A percentile compares a stretch with the other conserved stretches of the same genome.
Conservation (phyloP, 2,888 invertebrate genomes). For the Micoletzkya japonica region DNA sequence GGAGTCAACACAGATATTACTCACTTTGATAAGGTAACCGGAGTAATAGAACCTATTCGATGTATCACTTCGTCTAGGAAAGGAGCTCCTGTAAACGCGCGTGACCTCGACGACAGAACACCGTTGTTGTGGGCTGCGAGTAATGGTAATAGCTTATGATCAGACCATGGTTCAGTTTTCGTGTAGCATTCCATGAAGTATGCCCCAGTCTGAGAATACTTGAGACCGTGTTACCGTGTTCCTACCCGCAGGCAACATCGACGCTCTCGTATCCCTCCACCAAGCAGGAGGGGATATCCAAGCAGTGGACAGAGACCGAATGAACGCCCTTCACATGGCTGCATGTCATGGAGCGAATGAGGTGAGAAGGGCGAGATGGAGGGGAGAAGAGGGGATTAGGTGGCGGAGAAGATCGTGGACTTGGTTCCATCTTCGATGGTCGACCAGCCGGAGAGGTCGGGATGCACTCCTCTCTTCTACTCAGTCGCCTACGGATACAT, state of each 20-base stretch:
- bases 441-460: slow-evolving; percentile 39
- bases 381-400: slow-evolving; percentile 14
- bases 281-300: slow-evolving; percentile 83
- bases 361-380: slow-evolving; percentile 67
- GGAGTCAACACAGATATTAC: slow-evolving; percentile 44
- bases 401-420: slow-evolving; percentile 38
- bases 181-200: too few relatives aligned
- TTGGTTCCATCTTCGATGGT: slow-evolving; percentile 32
- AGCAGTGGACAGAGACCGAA: slow-evolving; percentile 85
- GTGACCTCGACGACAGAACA: slow-evolving; percentile 88
- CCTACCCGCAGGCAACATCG: slow-evolving; percentile 78
- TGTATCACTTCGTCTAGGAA: slow-evolving; percentile 28
- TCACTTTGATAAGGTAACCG: slow-evolving; percentile 39
- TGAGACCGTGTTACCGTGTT: too few relatives aligned
- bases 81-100: slow-evolving; percentile 80
- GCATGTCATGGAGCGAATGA: slow-evolving; percentile 92
- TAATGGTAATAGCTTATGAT: slow-evolving; percentile 72
- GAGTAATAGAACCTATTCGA: not conserved
- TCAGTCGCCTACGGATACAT: slow-evolving; percentile 93
- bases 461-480: slow-evolving; percentile 78
- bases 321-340: slow-evolving; percentile 94
- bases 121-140: slow-evolving; percentile 96
- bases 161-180: not conserved
- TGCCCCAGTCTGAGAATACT: too few relatives aligned
- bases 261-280: slow-evolving; percentile 84